phyloP scores from a whole-genome alignment of 1,140 invertebrate genomes.

The Meloidogyne floridensis region DNA sequence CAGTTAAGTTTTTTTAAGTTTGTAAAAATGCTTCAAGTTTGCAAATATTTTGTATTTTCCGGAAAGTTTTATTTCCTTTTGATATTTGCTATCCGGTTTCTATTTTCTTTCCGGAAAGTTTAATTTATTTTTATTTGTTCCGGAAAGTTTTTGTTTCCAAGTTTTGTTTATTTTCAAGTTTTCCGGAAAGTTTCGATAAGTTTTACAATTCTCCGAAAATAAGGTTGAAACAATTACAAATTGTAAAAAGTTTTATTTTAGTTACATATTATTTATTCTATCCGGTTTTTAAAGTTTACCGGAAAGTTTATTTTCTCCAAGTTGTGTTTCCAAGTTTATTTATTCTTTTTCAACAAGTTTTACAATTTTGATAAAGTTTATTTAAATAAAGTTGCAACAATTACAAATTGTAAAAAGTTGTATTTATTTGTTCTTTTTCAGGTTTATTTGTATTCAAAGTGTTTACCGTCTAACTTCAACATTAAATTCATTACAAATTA shows the following conservation, averaged over 20 bases:
- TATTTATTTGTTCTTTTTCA: constrained; percentile 59
- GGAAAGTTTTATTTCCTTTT: neutral
- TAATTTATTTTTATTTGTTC: too few species aligned
- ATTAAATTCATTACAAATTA: constrained; percentile 88
- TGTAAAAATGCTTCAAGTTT: constrained; percentile 13
- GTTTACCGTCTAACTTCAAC: constrained; percentile 93
- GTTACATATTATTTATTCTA: too few species aligned
- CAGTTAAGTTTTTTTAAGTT: constrained; percentile 46
- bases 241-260: too few species aligned
- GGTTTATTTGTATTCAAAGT: constrained; percentile 84
- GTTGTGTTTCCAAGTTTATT: neutral
- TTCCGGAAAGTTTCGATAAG: neutral
- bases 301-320: constrained; percentile 1
- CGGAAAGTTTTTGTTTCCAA: too few species aligned
- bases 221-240: too few species aligned
- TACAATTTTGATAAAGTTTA: too few species aligned
- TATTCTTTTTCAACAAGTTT: too few species aligned
- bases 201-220: neutral
- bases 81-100: too few species aligned
- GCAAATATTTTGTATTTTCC: neutral
- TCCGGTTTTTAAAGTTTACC: neutral
- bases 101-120: too few species aligned
- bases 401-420: too few species aligned
- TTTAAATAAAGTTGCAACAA: too few species aligned
- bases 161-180: too few species aligned